phyloP scores from a whole-genome alignment of 2,797 vertebrate genomes.

The Polyboroides typus region DNA sequence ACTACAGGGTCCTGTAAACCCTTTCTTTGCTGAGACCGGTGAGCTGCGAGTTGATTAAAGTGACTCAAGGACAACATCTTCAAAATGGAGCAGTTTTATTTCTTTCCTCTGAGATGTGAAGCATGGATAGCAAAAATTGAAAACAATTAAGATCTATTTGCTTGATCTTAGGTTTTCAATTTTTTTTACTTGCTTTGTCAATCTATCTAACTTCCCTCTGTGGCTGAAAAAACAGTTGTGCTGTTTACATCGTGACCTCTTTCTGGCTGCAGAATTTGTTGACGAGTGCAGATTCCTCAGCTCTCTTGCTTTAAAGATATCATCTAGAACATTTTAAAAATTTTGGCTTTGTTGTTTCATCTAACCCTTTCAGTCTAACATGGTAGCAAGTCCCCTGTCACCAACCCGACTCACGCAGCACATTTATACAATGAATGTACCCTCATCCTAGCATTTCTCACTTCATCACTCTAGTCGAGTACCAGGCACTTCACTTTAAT shows the following conservation, averaged over 20 bases:
- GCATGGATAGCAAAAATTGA: neutral
- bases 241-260: neutral
- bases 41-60: neutral
- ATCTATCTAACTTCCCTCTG: neutral
- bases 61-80: neutral
- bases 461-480: neutral
- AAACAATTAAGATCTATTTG: neutral
- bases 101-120: neutral
- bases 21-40: neutral
- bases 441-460: neutral
- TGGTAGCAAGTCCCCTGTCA: rapidly evolving
- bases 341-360: neutral
- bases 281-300: neutral
- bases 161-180: neutral
- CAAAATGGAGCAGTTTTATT: neutral
- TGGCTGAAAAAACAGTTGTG: neutral
- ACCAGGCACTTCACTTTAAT: neutral
- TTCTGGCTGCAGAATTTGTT: neutral
- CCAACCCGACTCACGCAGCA: neutral
- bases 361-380: neutral
- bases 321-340: neutral
- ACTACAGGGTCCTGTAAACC: neutral
- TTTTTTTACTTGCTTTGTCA: neutral
- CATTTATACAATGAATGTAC: neutral
- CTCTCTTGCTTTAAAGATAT: neutral